These are phyloP conservation scores for Hylomyscus alleni DNA, from an alignment of 2,797 vertebrate genomes.

Conservation along the genomic window DNA sequence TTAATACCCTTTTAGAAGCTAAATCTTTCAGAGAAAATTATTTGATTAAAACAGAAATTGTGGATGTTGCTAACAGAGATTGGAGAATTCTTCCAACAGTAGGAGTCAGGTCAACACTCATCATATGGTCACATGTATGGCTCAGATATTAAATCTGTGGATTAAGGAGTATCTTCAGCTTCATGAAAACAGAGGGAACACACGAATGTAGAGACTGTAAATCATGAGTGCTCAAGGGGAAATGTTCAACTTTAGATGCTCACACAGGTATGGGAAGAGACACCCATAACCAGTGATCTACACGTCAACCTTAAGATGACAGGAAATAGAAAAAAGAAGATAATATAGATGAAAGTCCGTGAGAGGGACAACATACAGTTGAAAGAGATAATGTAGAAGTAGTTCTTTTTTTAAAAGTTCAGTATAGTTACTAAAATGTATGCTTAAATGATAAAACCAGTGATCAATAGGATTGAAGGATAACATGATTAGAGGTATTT, in stretches of 20 bases:
- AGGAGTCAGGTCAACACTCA: not conserved
- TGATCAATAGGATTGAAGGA: not conserved
- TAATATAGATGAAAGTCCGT: not conserved
- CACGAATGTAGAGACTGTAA: not conserved
- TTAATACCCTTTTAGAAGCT: not conserved
- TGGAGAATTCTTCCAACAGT: not conserved
- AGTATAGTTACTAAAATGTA: not conserved
- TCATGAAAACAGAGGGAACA: not conserved
- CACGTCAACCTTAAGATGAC: not conserved
- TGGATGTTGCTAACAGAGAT: not conserved
- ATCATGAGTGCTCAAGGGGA: not conserved
- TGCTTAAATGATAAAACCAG: not conserved
- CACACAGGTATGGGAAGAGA: not conserved
- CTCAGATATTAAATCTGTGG: not conserved
- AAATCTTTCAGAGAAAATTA: not conserved
- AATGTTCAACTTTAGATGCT: not conserved
- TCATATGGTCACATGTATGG: not conserved
- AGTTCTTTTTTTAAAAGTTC: not conserved
- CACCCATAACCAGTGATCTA: not conserved
- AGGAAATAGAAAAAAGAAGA: not conserved
- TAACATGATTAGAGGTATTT: not conserved
- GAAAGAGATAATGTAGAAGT: not conserved
- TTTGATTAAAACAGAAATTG: not conserved
- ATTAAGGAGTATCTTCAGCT: not conserved
- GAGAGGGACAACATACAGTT: not conserved